Evolutionary conservation across 2,113 vertebrate genomes (phyloP).

Genomic region (Garra rufa): DNA sequence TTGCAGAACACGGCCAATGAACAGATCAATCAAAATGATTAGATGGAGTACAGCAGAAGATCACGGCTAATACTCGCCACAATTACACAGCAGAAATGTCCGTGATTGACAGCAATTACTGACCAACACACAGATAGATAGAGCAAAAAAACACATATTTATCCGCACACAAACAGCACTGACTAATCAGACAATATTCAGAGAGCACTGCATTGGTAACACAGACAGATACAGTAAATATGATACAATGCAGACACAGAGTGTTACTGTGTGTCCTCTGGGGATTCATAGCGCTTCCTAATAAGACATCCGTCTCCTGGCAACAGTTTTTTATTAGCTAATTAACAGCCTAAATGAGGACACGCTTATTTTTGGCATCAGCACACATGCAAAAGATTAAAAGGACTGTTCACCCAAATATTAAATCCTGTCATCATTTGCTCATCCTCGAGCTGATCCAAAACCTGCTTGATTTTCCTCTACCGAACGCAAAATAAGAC

Average conservation of each 20-base stretch:
- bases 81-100: constrained; percentile 57
- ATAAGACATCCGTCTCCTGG: constrained; percentile 56
- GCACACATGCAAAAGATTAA: constrained; percentile 42
- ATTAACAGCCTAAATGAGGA: constrained; percentile 61
- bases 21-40: constrained; percentile 62
- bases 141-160: constrained; percentile 21
- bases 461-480: not conserved
- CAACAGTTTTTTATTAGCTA: constrained; percentile 63
- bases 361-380: constrained; percentile 52
- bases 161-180: not conserved
- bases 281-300: constrained; percentile 51
- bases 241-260: constrained; percentile 57
- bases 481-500: not conserved
- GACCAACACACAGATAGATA: constrained; percentile 30
- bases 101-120: constrained; percentile 58
- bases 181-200: not conserved
- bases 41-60: constrained; percentile 49
- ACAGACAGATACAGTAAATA: constrained; percentile 66
- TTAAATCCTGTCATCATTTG: constrained; percentile 3
- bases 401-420: not conserved
- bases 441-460: not conserved
- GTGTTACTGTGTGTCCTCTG: constrained; percentile 52
- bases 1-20: constrained; percentile 50
- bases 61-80: constrained; percentile 53
- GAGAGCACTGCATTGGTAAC: not conserved